phyloP scores from a whole-genome alignment of 2,113 vertebrate species.

The Glaucomys volans region DNA sequence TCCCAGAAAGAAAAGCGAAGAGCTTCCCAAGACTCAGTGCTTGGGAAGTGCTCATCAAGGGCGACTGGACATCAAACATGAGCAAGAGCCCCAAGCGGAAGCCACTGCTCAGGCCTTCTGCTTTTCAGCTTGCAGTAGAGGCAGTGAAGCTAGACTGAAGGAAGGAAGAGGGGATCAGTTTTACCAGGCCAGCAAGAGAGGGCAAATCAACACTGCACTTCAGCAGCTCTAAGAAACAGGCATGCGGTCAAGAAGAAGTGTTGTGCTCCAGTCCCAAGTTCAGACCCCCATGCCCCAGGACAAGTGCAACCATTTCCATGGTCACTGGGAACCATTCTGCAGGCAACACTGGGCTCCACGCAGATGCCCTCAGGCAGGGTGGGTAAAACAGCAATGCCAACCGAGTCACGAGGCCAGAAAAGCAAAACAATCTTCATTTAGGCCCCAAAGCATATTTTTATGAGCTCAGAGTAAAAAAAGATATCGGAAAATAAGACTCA shows the following conservation, averaged over 20 bases:
- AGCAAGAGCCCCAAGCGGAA: not conserved
- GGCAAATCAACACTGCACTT: not conserved
- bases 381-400: not conserved
- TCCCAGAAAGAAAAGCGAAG: not conserved
- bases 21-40: too few species aligned
- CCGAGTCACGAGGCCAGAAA: not conserved
- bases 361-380: not conserved
- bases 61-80: rapidly evolving
- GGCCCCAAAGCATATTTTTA: not conserved
- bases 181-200: not conserved
- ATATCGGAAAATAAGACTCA: conserved; percentile 45
- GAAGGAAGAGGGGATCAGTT: not conserved
- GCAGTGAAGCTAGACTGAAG: not conserved
- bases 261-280: not conserved
- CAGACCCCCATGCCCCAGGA: not conserved
- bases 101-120: not conserved
- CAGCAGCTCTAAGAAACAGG: not conserved
- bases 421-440: conserved; percentile 21
- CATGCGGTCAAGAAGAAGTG: conserved; percentile 12
- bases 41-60: not conserved
- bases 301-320: not conserved
- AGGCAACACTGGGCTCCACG: not conserved
- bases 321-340: not conserved
- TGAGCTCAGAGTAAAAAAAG: not conserved
- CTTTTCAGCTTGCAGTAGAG: not conserved